Evolutionary conservation across 92 coral and sea anemone species (phyloP).

Genomic region (Umimayanthus kanabou): DNA sequence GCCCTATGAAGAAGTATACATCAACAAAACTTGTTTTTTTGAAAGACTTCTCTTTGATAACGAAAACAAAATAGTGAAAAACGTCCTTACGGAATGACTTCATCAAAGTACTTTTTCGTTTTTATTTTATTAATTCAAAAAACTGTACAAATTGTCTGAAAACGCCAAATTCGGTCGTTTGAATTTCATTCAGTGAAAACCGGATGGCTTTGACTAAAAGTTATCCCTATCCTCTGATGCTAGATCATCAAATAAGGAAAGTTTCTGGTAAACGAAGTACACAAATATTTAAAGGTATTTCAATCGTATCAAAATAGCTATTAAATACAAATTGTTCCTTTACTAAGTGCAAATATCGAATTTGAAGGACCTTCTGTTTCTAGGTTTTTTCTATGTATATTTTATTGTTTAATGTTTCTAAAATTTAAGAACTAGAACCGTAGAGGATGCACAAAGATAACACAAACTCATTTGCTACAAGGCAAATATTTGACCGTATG

Average conservation of each 20-base stretch:
- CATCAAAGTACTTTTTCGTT: no score
- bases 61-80: no score
- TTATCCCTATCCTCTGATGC: no score
- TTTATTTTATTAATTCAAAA: no score
- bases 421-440: no score
- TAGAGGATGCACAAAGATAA: not conserved
- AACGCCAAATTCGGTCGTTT: no score
- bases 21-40: not conserved
- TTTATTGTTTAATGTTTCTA: no score
- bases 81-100: no score
- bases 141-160: no score
- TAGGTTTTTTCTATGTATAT: not conserved
- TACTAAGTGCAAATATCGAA: not conserved
- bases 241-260: not conserved
- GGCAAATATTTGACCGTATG: not conserved
- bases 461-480: not conserved
- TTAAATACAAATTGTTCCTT: no score
- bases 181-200: no score
- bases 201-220: not conserved
- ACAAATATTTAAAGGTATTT: not conserved
- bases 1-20: not conserved
- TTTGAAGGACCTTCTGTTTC: not conserved
- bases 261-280: not conserved
- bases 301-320: no score
- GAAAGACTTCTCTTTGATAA: not conserved